Evolutionary conservation across 1,140 invertebrate genomes (phyloP).

Genomic region (Sycobia sp.): DNA sequence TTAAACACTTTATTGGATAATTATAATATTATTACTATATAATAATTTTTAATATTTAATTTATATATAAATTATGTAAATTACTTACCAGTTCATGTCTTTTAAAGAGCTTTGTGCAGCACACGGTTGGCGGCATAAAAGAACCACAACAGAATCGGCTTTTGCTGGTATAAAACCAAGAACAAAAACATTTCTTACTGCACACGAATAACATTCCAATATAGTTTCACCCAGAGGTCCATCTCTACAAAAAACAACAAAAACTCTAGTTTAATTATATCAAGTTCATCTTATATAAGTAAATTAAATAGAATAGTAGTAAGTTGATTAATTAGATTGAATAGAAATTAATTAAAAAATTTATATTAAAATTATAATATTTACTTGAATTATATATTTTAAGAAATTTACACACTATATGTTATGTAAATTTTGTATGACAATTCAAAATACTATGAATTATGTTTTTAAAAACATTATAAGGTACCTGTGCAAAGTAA

Average conservation of each 20-base stretch:
- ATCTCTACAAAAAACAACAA: conserved; percentile 69
- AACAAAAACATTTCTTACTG: conserved; percentile 96
- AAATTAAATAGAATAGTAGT: no score
- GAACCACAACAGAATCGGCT: conserved; percentile 98
- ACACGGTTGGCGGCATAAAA: conserved; percentile 97
- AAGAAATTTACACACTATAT: no score
- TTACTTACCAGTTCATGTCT: conserved; percentile 97
- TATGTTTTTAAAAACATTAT: conserved; percentile 2
- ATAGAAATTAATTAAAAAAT: no score
- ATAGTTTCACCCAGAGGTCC: conserved; percentile 97
- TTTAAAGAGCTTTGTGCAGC: conserved; percentile 94
- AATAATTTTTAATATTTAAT: conserved; percentile 28
- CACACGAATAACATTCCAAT: conserved; percentile 98
- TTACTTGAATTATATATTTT: no score
- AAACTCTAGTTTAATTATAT: not conserved
- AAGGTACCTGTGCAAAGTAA: conserved; percentile 85
- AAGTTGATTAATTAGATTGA: no score
- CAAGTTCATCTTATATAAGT: no score
- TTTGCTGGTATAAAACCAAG: conserved; percentile 99
- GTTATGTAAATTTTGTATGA: no score
- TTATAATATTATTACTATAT: not conserved
- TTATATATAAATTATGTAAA: no score
- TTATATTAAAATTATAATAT: no score
- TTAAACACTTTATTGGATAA: not conserved
- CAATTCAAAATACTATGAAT: not conserved